Evolutionary conservation across 2,888 invertebrate species (phyloP), one percentile per base, ranked within the genome.

Genomic region (Lasioglossum marginatum): DNA sequence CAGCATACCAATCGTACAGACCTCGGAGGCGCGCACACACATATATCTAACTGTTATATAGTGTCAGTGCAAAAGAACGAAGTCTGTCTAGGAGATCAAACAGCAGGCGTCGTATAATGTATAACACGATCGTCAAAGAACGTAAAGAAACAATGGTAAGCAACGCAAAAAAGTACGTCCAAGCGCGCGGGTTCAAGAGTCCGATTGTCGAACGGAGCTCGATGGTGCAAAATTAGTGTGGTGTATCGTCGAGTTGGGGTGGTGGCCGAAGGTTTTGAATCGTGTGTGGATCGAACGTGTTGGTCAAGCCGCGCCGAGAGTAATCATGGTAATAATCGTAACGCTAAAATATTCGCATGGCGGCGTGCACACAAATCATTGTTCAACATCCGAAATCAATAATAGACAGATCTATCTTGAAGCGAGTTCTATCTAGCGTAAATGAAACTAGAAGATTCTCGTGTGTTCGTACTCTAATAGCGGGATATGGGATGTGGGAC

Each of bases 311-410:
- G 37, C 40, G 57, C 4, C 31, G 74, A 60, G 14, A 52, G 31
- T 31, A 31, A 16, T 31, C 63, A 12, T 16, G 57, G n/a, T 31
- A 27, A 23, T 43, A 57, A 75, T 40, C 40, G 63, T n/a, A 57
- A 57, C 63, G 63, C 63, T 27, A 34, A 66, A 78, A 71, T 34
- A 79, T 27, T 57, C 52, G 71, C 27, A 57, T 81, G 63, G 84
- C 78, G 76, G 77, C 76, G 85, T 83, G 84, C 85, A 84, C 12
- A 57, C 70, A 40, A 40, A 31, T 70, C 40, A 70, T 37, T n/a
- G 40, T 68, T 68, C 12, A 37, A n/a, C 37, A 37, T 37, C 37
- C 37, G 37, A 6, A 31, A 27, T 60, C 60, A 23, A 27, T 23
- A 12, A 31, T 40, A 23, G 70, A 23, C 37, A 43, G 23, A 70